phyloP scores from a whole-genome alignment of 2,888 invertebrate species.

The Thecocarcelia acutangulata region DNA sequence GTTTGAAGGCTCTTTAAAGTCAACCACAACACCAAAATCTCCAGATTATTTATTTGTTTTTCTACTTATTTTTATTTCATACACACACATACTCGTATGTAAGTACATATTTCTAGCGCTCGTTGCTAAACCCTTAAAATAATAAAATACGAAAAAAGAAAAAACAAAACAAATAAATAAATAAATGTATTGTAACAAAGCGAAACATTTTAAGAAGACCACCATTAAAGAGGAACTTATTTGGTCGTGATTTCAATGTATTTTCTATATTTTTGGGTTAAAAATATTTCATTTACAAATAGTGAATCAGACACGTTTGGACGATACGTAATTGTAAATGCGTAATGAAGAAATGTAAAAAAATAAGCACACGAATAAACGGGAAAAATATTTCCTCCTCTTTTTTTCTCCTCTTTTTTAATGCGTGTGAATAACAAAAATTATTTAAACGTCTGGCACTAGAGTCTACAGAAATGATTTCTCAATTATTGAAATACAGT shows the following conservation, averaged over 20 bases:
- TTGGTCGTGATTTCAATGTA: slow-evolving; percentile 7
- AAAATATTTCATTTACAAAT: slow-evolving; percentile 26
- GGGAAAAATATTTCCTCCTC: background rate
- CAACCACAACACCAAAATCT: background rate
- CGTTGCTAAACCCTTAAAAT: slow-evolving; percentile 48
- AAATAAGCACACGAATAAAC: background rate
- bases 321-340: slow-evolving; percentile 47
- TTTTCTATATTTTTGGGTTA: slow-evolving; percentile 3
- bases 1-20: background rate
- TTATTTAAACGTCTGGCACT: background rate
- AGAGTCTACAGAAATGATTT: slow-evolving; percentile 8
- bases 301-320: slow-evolving; percentile 21
- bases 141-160: slow-evolving; percentile 34
- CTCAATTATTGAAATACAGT: slow-evolving; percentile 49
- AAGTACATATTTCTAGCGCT: slow-evolving; percentile 27
- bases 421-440: background rate
- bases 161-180: background rate
- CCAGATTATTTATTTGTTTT: slow-evolving; percentile 5
- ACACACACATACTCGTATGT: too few relatives aligned
- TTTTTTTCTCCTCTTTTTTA: background rate
- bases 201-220: slow-evolving; percentile 21
- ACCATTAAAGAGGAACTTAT: slow-evolving; percentile 32
- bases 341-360: slow-evolving; percentile 39
- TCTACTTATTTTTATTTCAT: slow-evolving; percentile 18
- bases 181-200: background rate